Conservation (phyloP, 2,113 vertebrate species). For the Lamprologus sp. region DNA sequence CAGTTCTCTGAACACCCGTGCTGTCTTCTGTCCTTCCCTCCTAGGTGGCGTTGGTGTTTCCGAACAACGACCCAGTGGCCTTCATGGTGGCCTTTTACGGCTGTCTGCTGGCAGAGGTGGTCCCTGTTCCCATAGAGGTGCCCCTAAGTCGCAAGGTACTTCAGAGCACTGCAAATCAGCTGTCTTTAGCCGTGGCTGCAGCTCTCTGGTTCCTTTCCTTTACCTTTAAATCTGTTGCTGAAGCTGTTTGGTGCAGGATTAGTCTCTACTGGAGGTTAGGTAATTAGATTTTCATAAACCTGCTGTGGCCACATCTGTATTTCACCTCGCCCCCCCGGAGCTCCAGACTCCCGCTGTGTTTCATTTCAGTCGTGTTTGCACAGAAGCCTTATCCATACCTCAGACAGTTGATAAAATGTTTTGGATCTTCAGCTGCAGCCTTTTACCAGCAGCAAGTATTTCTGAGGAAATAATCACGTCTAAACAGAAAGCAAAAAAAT, state of each 20-base stretch:
- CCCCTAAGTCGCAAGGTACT: slow-evolving; percentile 94
- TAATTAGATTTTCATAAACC: background rate
- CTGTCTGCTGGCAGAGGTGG: slow-evolving; percentile 93
- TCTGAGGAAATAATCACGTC: background rate
- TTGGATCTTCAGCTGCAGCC: background rate
- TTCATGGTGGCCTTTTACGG: slow-evolving; percentile 99
- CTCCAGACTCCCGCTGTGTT: background rate
- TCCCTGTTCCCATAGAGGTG: slow-evolving; percentile 97
- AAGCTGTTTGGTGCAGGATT: background rate
- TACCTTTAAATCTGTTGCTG: background rate
- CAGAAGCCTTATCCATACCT: background rate
- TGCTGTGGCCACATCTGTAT: background rate
- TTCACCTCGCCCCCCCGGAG: background rate
- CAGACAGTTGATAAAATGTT: background rate
- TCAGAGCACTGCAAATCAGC: background rate
- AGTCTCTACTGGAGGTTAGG: background rate
- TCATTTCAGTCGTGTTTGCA: background rate
- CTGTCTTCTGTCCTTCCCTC: background rate
- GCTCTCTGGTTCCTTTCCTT: background rate
- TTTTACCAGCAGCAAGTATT: background rate
- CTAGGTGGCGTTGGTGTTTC: slow-evolving; percentile 96
- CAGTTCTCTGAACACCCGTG: background rate
- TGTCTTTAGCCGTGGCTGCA: background rate
- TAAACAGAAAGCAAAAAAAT: background rate
- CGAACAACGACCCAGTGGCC: slow-evolving; percentile 96